A percentile compares a stretch with the other conserved stretches of the same genome.
Evolutionary conservation across 92 coral and sea anemone species (phyloP).

Genomic region (Montipora capitata): DNA sequence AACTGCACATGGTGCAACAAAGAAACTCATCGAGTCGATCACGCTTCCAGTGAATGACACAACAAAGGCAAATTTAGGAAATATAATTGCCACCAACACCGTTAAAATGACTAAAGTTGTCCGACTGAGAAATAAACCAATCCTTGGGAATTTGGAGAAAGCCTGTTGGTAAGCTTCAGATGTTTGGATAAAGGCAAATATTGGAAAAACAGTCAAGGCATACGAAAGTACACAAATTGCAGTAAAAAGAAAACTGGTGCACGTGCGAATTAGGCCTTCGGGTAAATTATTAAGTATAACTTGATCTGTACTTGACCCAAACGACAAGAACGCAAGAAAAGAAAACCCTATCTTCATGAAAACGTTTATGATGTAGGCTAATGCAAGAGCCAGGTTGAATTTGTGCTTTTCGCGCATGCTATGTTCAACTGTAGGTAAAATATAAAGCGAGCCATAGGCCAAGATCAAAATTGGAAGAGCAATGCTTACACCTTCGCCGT

Average conservation of each 20-base stretch:
- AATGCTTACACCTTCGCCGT: constrained; percentile 39
- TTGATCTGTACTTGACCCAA: constrained; percentile 33
- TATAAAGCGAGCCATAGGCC: constrained; percentile 34
- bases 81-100: neutral
- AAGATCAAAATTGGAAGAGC: constrained; percentile 32
- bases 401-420: constrained; percentile 51
- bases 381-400: constrained; percentile 37
- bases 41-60: neutral
- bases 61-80: neutral
- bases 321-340: constrained; percentile 50
- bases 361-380: constrained; percentile 7
- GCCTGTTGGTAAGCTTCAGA: too few relatives aligned
- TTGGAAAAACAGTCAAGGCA: neutral
- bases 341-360: constrained; percentile 51
- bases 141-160: neutral
- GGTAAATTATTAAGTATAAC: constrained; percentile 59
- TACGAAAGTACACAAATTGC: neutral
- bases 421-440: constrained; percentile 43
- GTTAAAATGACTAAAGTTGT: neutral
- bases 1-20: neutral
- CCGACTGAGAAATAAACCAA: neutral
- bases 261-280: constrained; percentile 9
- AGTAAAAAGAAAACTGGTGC: neutral
- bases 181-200: neutral
- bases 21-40: neutral